A percentile compares a stretch with the other conserved stretches of the same genome.
Conservation (phyloP, 2,113 vertebrate genomes). For the Sialia sialis region DNA sequence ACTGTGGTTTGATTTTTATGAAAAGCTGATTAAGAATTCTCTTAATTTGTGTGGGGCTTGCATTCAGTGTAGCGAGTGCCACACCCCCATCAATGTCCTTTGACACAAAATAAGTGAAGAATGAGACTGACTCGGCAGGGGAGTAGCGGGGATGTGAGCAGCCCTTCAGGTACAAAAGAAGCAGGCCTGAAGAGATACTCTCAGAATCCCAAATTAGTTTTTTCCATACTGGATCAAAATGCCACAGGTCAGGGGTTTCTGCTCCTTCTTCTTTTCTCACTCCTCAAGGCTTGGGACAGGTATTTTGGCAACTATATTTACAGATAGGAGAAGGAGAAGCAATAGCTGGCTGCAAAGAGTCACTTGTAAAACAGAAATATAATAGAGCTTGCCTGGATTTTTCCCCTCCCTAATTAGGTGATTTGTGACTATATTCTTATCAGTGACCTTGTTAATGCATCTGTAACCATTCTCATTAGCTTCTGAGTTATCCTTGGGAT, state of each 20-base stretch:
- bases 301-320: neutral
- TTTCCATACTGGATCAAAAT: neutral
- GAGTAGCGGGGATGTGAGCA: neutral
- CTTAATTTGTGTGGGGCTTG: neutral
- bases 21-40: neutral
- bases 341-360: neutral
- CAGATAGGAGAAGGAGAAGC: neutral
- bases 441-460: constrained; percentile 46
- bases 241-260: neutral
- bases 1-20: neutral
- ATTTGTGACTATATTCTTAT: constrained; percentile 51
- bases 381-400: neutral
- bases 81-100: rapidly evolving
- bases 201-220: neutral
- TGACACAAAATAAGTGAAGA: neutral
- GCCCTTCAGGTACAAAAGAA: neutral
- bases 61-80: rapidly evolving
- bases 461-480: constrained; percentile 47
- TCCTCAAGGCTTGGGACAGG: neutral
- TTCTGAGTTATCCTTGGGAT: constrained; percentile 34
- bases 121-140: rapidly evolving
- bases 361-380: neutral
- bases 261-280: neutral
- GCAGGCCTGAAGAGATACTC: neutral
- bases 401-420: neutral